phyloP scores from a whole-genome alignment of 2,888 invertebrate species.

The Caenorhabditis drosophilae region DNA sequence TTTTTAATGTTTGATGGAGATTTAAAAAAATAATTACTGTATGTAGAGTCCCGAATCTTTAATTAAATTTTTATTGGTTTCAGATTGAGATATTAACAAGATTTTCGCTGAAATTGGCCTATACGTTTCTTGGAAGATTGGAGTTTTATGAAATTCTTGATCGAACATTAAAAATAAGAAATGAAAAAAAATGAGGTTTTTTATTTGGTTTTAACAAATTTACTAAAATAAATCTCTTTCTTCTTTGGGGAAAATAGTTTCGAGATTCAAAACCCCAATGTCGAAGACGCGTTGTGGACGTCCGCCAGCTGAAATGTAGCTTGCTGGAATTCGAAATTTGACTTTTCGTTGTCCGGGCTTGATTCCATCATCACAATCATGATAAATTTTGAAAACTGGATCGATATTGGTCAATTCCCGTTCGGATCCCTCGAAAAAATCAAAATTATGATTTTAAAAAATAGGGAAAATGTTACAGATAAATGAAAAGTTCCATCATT shows the following conservation, averaged over 20 bases:
- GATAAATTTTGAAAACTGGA: conserved; percentile 60
- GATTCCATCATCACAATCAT: conserved; percentile 60
- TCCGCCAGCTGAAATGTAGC: conserved; percentile 52
- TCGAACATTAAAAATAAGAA: not conserved
- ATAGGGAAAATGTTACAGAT: not conserved
- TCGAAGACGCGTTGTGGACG: conserved; percentile 49
- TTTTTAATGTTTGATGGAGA: too few species aligned
- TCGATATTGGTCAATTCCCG: conserved; percentile 58
- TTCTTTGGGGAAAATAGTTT: conserved; percentile 64
- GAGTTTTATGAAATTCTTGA: conserved; percentile 4
- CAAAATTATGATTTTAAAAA: not conserved
- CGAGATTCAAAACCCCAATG: conserved; percentile 61
- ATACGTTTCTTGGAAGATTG: not conserved
- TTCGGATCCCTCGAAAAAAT: conserved; percentile 38
- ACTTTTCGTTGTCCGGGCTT: conserved; percentile 58
- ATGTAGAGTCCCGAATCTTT: too few species aligned
- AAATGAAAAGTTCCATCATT: conserved; percentile 52
- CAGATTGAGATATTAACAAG: not conserved
- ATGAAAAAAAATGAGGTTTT: not conserved
- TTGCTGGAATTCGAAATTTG: conserved; percentile 56
- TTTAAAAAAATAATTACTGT: too few species aligned
- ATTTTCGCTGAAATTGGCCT: conserved; percentile 5
- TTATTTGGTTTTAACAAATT: not conserved
- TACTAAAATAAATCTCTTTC: conserved; percentile 57
- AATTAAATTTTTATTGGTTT: too few species aligned